These are phyloP conservation scores for Papilio polytes DNA, from an alignment of 1,140 invertebrate species.

Conservation along the genomic window DNA sequence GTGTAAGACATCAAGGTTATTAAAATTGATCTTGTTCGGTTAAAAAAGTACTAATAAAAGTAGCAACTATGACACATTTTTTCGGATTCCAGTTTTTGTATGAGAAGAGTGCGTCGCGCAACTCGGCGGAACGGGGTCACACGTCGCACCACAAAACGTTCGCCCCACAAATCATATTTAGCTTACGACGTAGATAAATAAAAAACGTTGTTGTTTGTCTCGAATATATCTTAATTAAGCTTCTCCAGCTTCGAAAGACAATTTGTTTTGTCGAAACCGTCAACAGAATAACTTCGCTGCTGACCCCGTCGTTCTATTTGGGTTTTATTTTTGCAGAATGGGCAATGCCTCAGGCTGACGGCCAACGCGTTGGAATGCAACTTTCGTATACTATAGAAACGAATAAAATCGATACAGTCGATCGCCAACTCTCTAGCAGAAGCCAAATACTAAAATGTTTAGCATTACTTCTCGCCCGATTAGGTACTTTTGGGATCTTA, in stretches of 20 bases:
- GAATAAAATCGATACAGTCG: conserved; percentile 32
- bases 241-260: conserved; percentile 29
- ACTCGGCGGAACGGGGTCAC: conserved; percentile 56
- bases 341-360: background rate
- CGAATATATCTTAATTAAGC: conserved; percentile 35
- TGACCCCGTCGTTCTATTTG: conserved; percentile 21
- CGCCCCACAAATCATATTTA: conserved; percentile 70
- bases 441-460: conserved; percentile 32
- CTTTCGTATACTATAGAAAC: conserved; percentile 14
- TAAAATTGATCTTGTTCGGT: background rate
- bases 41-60: background rate
- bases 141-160: conserved; percentile 50
- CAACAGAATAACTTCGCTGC: background rate
- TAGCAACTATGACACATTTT: background rate
- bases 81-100: conserved; percentile 40
- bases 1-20: background rate
- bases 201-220: conserved; percentile 55
- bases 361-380: conserved; percentile 37
- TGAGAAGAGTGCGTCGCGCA: conserved; percentile 46
- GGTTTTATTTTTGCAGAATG: conserved; percentile 33
- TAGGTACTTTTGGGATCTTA: background rate
- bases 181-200: conserved; percentile 51
- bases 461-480: conserved; percentile 5
- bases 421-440: conserved; percentile 27
- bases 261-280: background rate